These are phyloP conservation scores for Xenops minutus DNA, from an alignment of 2,797 vertebrate species.

Conservation along the genomic window DNA sequence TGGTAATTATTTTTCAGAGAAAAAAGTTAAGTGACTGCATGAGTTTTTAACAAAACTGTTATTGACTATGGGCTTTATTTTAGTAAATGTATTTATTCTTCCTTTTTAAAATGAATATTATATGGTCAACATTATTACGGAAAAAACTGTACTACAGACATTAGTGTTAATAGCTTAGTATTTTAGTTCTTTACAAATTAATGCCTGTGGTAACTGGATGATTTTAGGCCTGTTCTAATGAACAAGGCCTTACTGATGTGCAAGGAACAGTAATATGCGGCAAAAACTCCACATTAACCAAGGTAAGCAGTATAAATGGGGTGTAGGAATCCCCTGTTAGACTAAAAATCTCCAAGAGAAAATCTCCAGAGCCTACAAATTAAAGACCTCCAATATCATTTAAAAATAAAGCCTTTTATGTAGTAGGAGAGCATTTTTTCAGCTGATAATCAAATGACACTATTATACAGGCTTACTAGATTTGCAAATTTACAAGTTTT, in stretches of 20 bases:
- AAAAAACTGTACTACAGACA: slow-evolving; percentile 27
- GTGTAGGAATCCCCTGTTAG: slow-evolving; percentile 66
- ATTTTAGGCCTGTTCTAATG: slow-evolving; percentile 66
- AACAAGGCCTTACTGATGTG: slow-evolving; percentile 69
- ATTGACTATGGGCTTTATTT: not conserved
- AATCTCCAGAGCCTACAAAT: slow-evolving; percentile 72
- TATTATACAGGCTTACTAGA: slow-evolving; percentile 80
- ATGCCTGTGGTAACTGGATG: slow-evolving; percentile 62
- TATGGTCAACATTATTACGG: not conserved
- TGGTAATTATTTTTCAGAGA: not conserved
- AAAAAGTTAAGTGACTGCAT: not conserved
- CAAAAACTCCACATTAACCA: slow-evolving; percentile 65
- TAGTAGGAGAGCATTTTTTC: slow-evolving; percentile 71
- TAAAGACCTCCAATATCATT: slow-evolving; percentile 76
- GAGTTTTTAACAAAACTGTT: not conserved
- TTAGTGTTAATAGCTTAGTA: slow-evolving; percentile 61
- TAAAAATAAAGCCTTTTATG: slow-evolving; percentile 79
- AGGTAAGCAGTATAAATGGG: slow-evolving; percentile 68
- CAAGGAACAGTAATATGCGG: slow-evolving; percentile 64
- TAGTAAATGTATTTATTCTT: slow-evolving; percentile 37
- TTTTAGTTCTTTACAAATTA: slow-evolving; percentile 69
- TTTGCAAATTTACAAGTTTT: slow-evolving; percentile 82
- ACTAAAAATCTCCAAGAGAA: slow-evolving; percentile 69
- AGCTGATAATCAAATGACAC: slow-evolving; percentile 80
- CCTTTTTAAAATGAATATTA: not conserved